Evolutionary conservation across 2,888 invertebrate species (phyloP).

Genomic region (Nomada fabriciana): DNA sequence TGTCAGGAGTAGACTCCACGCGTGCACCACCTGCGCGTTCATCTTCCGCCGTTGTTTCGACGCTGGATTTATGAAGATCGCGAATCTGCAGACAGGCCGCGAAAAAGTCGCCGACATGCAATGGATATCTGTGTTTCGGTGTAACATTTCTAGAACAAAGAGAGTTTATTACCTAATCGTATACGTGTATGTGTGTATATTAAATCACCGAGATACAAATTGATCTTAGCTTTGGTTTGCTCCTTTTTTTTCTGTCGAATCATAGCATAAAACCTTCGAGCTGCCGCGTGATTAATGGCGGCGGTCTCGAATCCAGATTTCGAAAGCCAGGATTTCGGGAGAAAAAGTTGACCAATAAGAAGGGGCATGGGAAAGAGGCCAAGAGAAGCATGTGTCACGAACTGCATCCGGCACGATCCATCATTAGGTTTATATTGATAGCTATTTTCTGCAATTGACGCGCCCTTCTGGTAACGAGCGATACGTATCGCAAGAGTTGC

Average conservation of each 20-base stretch:
- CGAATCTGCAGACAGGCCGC: constrained; percentile 22
- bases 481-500: not conserved
- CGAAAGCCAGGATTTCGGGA: no score
- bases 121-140: constrained; percentile 2
- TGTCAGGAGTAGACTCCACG: not conserved
- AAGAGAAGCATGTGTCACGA: not conserved
- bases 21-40: not conserved
- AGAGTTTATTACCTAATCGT: constrained; percentile 16
- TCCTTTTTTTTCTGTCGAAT: no score
- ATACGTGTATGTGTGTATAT: no score
- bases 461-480: not conserved
- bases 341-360: no score
- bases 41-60: constrained; percentile 20
- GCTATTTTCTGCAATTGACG: not conserved
- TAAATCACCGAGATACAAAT: no score
- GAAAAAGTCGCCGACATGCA: constrained; percentile 29
- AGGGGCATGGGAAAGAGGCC: no score
- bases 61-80: constrained; percentile 44
- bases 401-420: not conserved
- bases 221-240: no score
- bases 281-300: no score
- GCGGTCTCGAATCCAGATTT: no score
- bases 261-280: no score
- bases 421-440: constrained; percentile 6
- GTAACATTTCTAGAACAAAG: not conserved